phyloP scores from a whole-genome alignment of 2,113 vertebrate genomes.

The Pelecanoides urinatrix region DNA sequence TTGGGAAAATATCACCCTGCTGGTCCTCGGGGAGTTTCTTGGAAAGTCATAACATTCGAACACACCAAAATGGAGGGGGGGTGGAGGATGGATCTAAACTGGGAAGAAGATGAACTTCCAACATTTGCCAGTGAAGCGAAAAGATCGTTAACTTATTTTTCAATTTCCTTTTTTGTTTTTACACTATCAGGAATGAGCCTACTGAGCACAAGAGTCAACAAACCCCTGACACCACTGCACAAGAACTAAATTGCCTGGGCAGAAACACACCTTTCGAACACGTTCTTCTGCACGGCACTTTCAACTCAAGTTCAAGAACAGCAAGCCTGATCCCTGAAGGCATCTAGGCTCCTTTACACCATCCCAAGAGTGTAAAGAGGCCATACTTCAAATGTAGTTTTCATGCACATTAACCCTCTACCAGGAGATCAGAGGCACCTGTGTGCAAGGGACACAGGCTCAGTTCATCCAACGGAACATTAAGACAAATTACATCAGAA shows the following conservation, averaged over 20 bases:
- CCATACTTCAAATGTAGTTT: background rate
- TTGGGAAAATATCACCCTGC: conserved; percentile 5
- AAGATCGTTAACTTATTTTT: background rate
- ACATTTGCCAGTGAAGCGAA: background rate
- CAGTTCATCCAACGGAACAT: background rate
- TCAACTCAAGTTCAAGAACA: background rate
- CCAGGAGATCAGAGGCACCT: background rate
- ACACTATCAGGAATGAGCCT: background rate
- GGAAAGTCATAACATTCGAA: background rate
- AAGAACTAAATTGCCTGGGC: background rate
- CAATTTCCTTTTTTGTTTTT: background rate
- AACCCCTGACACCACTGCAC: background rate
- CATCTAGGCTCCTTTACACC: background rate
- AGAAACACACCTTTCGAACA: background rate
- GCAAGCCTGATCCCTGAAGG: background rate
- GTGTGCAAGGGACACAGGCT: background rate
- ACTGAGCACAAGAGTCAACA: background rate
- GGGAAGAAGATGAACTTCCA: background rate
- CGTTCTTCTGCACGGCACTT: background rate
- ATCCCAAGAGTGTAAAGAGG: background rate
- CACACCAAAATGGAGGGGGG: background rate
- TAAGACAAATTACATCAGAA: conserved; percentile 28
- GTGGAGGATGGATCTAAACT: background rate
- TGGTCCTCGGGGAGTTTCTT: background rate
- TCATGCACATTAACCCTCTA: background rate